phyloP scores from a whole-genome alignment of 2,113 vertebrate species.

The Carlito syrichta region DNA sequence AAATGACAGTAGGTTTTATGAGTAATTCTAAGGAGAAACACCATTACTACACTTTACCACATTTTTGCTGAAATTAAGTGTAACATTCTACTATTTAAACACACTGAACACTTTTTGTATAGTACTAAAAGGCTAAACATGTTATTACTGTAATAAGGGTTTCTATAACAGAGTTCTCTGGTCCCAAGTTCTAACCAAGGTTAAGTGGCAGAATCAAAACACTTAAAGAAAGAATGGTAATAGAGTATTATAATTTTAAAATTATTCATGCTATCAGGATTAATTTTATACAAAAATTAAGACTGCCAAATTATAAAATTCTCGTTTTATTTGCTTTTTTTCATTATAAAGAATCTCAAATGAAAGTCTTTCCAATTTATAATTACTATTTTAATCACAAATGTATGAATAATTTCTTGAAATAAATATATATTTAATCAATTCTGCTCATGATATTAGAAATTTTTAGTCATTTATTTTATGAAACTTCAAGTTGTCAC shows the following conservation, averaged over 20 bases:
- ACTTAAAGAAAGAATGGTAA: constrained; percentile 20
- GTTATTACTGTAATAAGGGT: constrained; percentile 55
- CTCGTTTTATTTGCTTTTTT: background rate
- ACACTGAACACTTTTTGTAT: background rate
- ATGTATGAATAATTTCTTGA: background rate
- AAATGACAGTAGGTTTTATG: constrained; percentile 67
- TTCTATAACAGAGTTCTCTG: constrained; percentile 43
- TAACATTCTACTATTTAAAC: constrained; percentile 51
- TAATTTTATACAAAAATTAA: constrained; percentile 46
- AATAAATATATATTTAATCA: background rate
- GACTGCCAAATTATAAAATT: constrained; percentile 23
- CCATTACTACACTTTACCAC: constrained; percentile 63
- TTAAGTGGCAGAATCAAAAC: constrained; percentile 55
- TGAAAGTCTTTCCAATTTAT: constrained; percentile 8
- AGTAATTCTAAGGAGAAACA: constrained; percentile 72
- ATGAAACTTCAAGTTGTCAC: background rate
- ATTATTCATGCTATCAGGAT: constrained; percentile 37
- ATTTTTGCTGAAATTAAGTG: constrained; percentile 66
- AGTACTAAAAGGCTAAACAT: constrained; percentile 30
- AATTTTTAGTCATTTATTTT: background rate
- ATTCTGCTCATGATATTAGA: background rate
- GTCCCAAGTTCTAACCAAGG: background rate
- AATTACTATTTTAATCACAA: constrained; percentile 29
- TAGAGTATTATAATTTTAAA: constrained; percentile 62
- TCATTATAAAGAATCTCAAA: background rate